Evolutionary conservation across 2,888 invertebrate species (phyloP), one percentile per base, ranked within the genome.

Genomic region (Pseudeuparius sepicola): DNA sequence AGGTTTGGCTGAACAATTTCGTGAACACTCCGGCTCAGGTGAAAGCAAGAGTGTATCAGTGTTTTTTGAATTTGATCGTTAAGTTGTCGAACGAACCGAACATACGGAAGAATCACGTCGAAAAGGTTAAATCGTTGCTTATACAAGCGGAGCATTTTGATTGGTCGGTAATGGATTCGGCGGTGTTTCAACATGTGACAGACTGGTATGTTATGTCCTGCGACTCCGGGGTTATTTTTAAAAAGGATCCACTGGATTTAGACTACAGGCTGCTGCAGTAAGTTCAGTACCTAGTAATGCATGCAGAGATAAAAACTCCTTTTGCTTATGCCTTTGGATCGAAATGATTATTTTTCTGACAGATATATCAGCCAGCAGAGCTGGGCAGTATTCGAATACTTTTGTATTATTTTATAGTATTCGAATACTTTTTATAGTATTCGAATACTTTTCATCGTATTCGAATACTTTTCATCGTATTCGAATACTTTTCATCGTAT

Each of bases 161-260:
- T 2, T 82, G 82, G 82, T 64, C 71, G 40, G 54, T 72, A 23
- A 61, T 81, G 3, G 78, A 78, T 39, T 68, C 73, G 9, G 54
- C 59, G 13, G 66, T 70, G 17, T 73, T 76, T 48, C 76, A 80
- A 51, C 69, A 73, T 36, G 68, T 80, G 18, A 66, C 79, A 46
- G 78, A 78, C 54, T 83, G 83, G 82, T 77, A 79, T 47, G 70
- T 82, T 5, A 74, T 75, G 67, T 75, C 75, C 40, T 75, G 76
- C 49, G 80, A 84, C 59, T 74, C 81, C 0, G 63, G 69, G 32
- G 78, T 80, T 37, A 68, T 82, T 17, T 62, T 83, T 13, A 64
- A 63, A 47, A 53, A 61, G 16, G 67, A 68, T 40, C 65, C 62
- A 37, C 63, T 70, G 45, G 67, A 70, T 40, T 64, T 74, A 30